These are phyloP conservation scores for Montipora sp. DNA, from an alignment of 64 coral and sea anemone species.

Conservation along the genomic window DNA sequence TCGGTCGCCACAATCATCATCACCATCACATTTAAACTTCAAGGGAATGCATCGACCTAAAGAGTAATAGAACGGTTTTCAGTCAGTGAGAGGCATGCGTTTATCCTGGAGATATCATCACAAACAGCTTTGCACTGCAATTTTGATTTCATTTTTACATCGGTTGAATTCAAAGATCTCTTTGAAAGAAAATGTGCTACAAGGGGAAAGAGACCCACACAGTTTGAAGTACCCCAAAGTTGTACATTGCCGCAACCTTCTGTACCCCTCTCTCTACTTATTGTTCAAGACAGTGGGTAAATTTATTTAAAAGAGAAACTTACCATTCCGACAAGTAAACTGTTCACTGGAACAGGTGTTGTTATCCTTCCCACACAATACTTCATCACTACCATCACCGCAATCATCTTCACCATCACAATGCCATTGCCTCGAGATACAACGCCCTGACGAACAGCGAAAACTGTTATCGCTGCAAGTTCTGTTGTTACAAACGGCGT, in stretches of 20 bases:
- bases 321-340: slow-evolving; percentile 69
- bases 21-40: slow-evolving; percentile 72
- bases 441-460: slow-evolving; percentile 56
- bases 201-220: no score
- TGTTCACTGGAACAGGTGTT: slow-evolving; percentile 14
- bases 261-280: neutral
- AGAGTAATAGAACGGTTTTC: neutral
- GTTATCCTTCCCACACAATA: neutral
- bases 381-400: slow-evolving; percentile 63
- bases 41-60: slow-evolving; percentile 53
- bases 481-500: slow-evolving; percentile 44
- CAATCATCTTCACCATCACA: slow-evolving; percentile 90
- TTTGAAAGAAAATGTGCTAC: no score
- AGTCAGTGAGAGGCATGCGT: neutral
- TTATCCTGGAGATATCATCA: no score
- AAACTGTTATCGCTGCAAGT: slow-evolving; percentile 8
- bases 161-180: no score
- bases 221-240: no score
- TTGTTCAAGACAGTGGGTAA: neutral
- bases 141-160: no score
- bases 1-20: slow-evolving; percentile 71
- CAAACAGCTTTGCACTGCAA: no score
- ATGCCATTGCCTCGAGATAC: slow-evolving; percentile 68
- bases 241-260: neutral
- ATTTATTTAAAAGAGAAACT: neutral